Conservation (phyloP, 2,797 vertebrate species). For the Channallabes apus region DNA sequence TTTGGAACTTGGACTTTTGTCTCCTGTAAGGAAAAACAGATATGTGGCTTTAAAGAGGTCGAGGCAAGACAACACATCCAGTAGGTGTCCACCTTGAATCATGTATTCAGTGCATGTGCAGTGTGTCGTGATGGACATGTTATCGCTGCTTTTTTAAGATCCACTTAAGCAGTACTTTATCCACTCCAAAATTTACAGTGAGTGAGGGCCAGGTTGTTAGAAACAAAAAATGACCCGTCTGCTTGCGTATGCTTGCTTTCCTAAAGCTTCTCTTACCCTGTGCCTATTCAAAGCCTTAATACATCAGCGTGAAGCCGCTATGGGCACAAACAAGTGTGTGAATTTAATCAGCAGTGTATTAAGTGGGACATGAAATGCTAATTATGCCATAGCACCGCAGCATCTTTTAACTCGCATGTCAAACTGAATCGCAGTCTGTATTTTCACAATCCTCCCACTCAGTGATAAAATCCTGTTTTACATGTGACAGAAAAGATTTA, state of each 20-base stretch:
- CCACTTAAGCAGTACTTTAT: background rate
- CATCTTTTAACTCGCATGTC: conserved; percentile 19
- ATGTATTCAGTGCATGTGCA: background rate
- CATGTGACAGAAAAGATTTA: conserved; percentile 49
- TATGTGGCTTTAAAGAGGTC: background rate
- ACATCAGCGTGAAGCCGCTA: background rate
- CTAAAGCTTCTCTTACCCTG: background rate
- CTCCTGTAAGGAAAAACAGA: background rate
- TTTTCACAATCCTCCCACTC: conserved; percentile 24
- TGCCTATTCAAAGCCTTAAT: background rate
- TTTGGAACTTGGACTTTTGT: background rate
- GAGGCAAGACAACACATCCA: background rate
- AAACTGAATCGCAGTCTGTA: conserved; percentile 20
- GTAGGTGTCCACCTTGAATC: background rate
- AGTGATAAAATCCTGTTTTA: conserved; percentile 40
- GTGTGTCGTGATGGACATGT: background rate
- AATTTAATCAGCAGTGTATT: conserved; percentile 47
- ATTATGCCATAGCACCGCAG: conserved; percentile 25
- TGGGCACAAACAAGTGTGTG: conserved; percentile 22
- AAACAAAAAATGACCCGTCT: background rate
- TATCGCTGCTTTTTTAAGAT: background rate
- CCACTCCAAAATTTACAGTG: background rate
- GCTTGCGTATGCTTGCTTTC: background rate
- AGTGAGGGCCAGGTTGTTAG: background rate
- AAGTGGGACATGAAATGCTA: conserved; percentile 43